Conservation (phyloP, 2,797 vertebrate genomes). For the Fundulus diaphanus region DNA sequence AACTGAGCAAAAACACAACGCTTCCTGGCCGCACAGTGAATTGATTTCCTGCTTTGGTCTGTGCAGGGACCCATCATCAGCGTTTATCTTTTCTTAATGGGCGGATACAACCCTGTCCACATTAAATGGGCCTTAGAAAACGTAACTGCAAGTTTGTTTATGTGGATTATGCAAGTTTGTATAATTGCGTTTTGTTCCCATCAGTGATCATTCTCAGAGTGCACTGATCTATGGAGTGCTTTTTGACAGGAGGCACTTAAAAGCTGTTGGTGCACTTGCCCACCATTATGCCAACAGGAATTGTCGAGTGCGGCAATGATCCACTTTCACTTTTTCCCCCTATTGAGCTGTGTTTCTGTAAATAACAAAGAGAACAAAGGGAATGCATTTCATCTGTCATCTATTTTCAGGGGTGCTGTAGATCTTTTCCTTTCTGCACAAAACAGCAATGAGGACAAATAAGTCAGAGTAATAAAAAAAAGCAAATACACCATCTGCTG, state of each 20-base stretch:
- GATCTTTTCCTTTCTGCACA: constrained; percentile 44
- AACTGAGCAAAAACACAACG: constrained; percentile 65
- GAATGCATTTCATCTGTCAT: constrained; percentile 34
- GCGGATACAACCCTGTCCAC: constrained; percentile 39
- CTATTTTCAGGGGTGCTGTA: constrained; percentile 44
- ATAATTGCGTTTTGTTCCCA: constrained; percentile 30
- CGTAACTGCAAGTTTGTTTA: constrained; percentile 54
- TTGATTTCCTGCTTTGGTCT: constrained; percentile 68
- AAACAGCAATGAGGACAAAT: constrained; percentile 40
- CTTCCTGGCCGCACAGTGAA: constrained; percentile 68
- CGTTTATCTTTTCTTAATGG: constrained; percentile 71
- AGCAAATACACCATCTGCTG: constrained; percentile 17
- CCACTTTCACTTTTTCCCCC: constrained; percentile 45
- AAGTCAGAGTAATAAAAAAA: constrained; percentile 14
- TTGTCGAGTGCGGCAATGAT: constrained; percentile 38
- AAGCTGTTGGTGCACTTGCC: constrained; percentile 26
- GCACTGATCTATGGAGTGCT: constrained; percentile 47
- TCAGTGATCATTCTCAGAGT: constrained; percentile 41
- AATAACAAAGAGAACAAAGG: constrained; percentile 17
- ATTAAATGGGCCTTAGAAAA: constrained; percentile 35
- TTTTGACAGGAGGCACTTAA: constrained; percentile 64
- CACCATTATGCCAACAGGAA: constrained; percentile 51
- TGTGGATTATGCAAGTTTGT: constrained; percentile 47
- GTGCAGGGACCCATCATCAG: constrained; percentile 60
- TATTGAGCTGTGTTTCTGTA: constrained; percentile 16